Percentiles rank a stretch among this genome's conserved stretches.
Conservation (phyloP, 2,888 invertebrate genomes). For the Hecatera dysodea region DNA sequence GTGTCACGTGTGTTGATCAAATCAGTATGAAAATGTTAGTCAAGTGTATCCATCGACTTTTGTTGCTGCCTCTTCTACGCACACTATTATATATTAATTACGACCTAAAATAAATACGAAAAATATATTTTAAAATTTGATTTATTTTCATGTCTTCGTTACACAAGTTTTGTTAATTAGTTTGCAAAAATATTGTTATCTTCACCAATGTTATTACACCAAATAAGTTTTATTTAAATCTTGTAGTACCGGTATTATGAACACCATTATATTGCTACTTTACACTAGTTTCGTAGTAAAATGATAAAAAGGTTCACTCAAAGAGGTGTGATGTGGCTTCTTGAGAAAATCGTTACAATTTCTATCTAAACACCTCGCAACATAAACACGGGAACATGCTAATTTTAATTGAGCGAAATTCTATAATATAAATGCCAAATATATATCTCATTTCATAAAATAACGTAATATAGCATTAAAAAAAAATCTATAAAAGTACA, state of each 20-base stretch:
- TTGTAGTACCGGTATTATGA: slow-evolving; percentile 53
- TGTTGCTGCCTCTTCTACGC: not conserved
- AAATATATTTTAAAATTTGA: slow-evolving; percentile 72
- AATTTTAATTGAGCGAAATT: slow-evolving; percentile 86
- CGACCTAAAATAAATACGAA: slow-evolving; percentile 12
- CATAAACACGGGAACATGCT: slow-evolving; percentile 67
- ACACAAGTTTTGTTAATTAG: slow-evolving; percentile 84
- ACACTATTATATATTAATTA: not conserved
- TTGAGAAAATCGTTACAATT: slow-evolving; percentile 48
- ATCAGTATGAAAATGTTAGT: no score
- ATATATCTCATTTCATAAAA: slow-evolving; percentile 75
- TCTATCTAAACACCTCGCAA: slow-evolving; percentile 59
- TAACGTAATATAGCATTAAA: slow-evolving; percentile 76
- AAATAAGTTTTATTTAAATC: slow-evolving; percentile 55
- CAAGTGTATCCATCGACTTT: no score
- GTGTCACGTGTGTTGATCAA: no score
- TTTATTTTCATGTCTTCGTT: slow-evolving; percentile 81
- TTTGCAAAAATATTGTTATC: slow-evolving; percentile 86
- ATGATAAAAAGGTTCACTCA: slow-evolving; percentile 62
- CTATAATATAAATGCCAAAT: slow-evolving; percentile 83
- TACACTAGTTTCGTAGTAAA: slow-evolving; percentile 59
- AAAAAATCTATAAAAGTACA: slow-evolving; percentile 83
- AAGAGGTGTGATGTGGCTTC: slow-evolving; percentile 57
- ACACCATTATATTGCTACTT: slow-evolving; percentile 67
- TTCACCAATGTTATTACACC: slow-evolving; percentile 66